A percentile compares a stretch with the other conserved stretches of the same genome.
These are phyloP conservation scores for Drosophila saltans DNA, from an alignment of 1,140 invertebrate genomes.

Conservation along the genomic window DNA sequence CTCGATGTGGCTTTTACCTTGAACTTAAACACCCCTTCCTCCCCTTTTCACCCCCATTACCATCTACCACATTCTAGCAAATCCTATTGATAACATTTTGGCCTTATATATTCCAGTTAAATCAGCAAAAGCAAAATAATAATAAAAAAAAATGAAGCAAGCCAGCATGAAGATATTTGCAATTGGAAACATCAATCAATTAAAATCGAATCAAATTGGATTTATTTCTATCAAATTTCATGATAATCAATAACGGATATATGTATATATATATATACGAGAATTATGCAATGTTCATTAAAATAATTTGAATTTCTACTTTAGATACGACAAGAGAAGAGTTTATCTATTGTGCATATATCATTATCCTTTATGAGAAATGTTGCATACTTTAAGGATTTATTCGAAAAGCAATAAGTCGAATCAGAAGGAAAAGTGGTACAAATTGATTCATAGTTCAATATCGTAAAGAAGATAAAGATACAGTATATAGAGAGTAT, in stretches of 20 bases:
- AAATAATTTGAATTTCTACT: no score
- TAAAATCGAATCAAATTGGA: constrained; percentile 2
- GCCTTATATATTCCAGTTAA: constrained; percentile 2
- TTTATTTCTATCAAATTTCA: not conserved
- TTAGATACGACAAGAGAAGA: no score
- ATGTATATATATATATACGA: not conserved
- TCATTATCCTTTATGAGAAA: no score
- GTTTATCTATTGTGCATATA: no score
- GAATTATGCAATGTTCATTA: no score
- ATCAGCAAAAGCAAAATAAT: not conserved
- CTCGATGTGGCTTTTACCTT: not conserved
- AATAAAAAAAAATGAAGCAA: not conserved
- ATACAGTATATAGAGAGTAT: no score
- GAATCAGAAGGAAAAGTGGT: no score
- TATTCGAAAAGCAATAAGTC: no score
- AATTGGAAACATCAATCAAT: constrained; percentile 9
- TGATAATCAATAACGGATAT: not conserved
- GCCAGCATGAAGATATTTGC: not conserved
- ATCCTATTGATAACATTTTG: constrained; percentile 1
- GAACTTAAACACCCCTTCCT: not conserved
- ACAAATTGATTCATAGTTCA: no score
- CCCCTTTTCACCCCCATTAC: not conserved
- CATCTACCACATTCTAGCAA: not conserved
- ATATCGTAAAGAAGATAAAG: no score
- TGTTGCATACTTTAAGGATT: no score